Base-by-base conservation (phyloP, 2,113 vertebrate genomes). In the Falcunculus frontatus region DNA sequence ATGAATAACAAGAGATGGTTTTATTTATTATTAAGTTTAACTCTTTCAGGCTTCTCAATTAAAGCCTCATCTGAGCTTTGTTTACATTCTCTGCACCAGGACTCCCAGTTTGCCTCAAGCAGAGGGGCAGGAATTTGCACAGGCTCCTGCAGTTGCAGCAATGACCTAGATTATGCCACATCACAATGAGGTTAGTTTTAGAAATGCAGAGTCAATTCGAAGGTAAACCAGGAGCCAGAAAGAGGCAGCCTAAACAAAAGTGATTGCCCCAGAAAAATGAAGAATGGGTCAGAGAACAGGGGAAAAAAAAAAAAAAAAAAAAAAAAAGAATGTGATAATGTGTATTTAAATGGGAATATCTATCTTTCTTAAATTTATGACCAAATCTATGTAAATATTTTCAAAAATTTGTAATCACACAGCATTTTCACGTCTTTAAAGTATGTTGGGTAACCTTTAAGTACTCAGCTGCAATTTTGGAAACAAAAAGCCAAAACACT, bases 241-340 rank as follows among this genome's bases (percentile, higher is more conserved):
- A 39, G 85, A 65, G 4, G 2, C 18, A 82, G 6, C 3, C 30
- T 44, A 53, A 87, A 49, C 12, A 69, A n/a, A 50, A 23, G 7
- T 23, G 4, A 5, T 74, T 53, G 3, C 3, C 29, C 21, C 6
- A 26, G 20, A 90, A 76, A 81, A 89, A 49, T 16, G 3, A 82
- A 73, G 4, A 32, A 49, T 55, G 5, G 29, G 14, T 9, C 4
- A 30, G 57, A 49, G 4, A 74, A 20, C 0, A 18, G 0, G 4
- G 8, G 0, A 4, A 23, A 32, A 30, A 21, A 23, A 30, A 8
- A 14, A 30, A 11, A 9, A 32, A n/a, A 41, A 41, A 41, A 39
- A 39, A 39, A 35, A 63, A 11, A 55, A 4, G 17, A 23, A 27
- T 32, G 3, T 30, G 5, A 26, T 39, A 49, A 75, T 50, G 12